These are phyloP conservation scores for Polietes domitor DNA, from an alignment of 2,888 invertebrate genomes.

Conservation along the genomic window DNA sequence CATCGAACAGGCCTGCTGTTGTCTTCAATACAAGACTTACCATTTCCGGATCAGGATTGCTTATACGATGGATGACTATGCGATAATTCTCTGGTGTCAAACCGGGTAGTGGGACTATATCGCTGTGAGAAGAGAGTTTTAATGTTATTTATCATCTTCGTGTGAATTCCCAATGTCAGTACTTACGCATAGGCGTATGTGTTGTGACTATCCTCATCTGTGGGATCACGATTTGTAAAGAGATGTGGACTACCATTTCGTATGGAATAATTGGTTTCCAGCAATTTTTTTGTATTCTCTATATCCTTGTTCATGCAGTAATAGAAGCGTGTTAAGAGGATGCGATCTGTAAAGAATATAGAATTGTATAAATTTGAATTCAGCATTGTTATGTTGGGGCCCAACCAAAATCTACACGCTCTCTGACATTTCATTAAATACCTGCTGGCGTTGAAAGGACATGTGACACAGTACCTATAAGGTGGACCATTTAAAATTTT, in stretches of 20 bases:
- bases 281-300: constrained; percentile 74
- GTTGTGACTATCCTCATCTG: constrained; percentile 71
- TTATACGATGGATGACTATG: not conserved
- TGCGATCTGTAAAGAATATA: constrained; percentile 72
- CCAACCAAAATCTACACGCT: no score
- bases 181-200: constrained; percentile 76
- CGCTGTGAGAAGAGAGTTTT: constrained; percentile 39
- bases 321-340: constrained; percentile 75
- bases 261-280: constrained; percentile 80
- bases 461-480: no score
- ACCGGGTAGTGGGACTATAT: constrained; percentile 61
- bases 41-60: not conserved
- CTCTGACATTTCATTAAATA: no score
- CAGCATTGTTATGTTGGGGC: no score
- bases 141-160: no score
- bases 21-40: not conserved
- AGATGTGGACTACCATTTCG: constrained; percentile 82
- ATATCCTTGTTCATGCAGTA: constrained; percentile 73
- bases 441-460: no score
- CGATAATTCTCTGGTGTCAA: constrained; percentile 61
- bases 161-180: no score
- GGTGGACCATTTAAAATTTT: no score
- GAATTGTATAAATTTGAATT: no score
- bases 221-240: constrained; percentile 82
- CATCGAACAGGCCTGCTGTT: no score